phyloP scores from a whole-genome alignment of 2,888 invertebrate genomes.

The Megaustenia siamemsis region DNA sequence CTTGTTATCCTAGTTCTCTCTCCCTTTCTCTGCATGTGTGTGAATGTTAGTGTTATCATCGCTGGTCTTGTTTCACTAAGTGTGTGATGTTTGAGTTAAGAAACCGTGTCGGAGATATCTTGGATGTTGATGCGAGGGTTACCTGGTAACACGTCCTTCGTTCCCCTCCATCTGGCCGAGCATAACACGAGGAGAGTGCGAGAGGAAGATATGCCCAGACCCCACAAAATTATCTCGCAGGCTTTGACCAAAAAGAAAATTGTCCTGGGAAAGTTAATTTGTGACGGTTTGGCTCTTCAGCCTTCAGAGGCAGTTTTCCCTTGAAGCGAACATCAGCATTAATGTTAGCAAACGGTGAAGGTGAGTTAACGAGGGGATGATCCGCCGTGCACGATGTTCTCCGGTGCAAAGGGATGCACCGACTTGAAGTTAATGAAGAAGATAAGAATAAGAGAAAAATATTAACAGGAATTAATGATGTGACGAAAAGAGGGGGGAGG shows the following conservation, averaged over 20 bases:
- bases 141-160: neutral
- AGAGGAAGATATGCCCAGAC: neutral
- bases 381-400: no score
- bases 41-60: no score
- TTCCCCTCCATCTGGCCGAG: neutral
- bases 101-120: neutral
- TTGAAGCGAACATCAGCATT: neutral
- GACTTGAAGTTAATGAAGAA: no score
- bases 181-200: neutral
- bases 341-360: neutral
- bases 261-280: neutral
- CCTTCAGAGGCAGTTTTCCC: conserved; percentile 11
- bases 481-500: no score
- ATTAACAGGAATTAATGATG: no score
- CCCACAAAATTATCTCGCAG: neutral
- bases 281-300: neutral
- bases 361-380: neutral
- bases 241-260: neutral
- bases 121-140: neutral
- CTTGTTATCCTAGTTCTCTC: no score
- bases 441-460: no score
- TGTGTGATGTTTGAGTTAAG: no score
- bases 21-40: no score
- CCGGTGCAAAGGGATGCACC: no score
- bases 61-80: no score